Evolutionary conservation across 2,797 vertebrate genomes (phyloP), one percentile per base, ranked within the genome.

Genomic region (Threskiornis aethiopicus): DNA sequence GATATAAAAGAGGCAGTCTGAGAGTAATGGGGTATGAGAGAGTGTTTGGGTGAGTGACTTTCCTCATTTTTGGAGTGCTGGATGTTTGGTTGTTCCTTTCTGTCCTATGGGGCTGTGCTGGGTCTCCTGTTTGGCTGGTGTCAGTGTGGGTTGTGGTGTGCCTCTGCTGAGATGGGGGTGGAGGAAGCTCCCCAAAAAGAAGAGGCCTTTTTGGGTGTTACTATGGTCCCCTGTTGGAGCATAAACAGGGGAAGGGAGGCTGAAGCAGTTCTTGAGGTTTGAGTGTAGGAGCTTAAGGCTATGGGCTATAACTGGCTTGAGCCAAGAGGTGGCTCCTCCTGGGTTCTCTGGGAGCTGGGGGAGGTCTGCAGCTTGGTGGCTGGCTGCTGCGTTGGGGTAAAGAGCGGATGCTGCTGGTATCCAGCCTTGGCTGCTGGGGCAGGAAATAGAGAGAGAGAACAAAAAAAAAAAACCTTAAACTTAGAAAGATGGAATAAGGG

Each of bases 31-130:
- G 11, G 1, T 0, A 6, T 58, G 61, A 71, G 57, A 26, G 8
- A 2, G 24, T 2, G 3, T 16, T 52, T 8, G 4, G 19, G 97
- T 96, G 22, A 41, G 96, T 90, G 0, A 2, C 0, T 15, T 4
- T 16, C 1, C 0, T 12, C 0, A 0, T 8, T 0, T 3, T 4
- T 54, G 4, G 2, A 1, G 1, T 28, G 0, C 0, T 47, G 28
- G 3, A 2, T 58, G 16, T 6, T 2, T 84, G 52, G 6, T 13
- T n/a, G 9, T 2, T 31, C 5, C 1, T 0, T 4, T 9, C 0
- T 0, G 3, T 0, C 0, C 0, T 33, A 0, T 8, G 18, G 58
- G 5, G 44, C 20, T 72, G 20, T 65, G 28, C 37, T 44, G 29
- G 7, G 7, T n/a, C 5, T 77, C 9, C 7, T 67, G 57, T 10